Percentiles rank a stretch among this genome's conserved stretches.
phyloP scores from a whole-genome alignment of 1,140 invertebrate species.

The Neodiprion virginianus region DNA sequence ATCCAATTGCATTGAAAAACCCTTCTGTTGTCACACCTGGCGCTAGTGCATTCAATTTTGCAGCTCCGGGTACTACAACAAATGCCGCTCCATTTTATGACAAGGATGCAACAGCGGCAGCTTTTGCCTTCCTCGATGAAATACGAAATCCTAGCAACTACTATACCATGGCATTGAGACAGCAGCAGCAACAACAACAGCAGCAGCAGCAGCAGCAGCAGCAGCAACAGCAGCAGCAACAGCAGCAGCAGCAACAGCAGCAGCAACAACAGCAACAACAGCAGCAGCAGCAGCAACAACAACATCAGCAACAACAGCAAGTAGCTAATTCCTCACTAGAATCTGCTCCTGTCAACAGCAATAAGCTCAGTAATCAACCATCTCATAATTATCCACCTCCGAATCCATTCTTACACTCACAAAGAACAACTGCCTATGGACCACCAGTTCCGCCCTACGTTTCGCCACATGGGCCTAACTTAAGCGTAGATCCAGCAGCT shows the following conservation, averaged over 20 bases:
- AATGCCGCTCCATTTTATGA: slow-evolving; percentile 53
- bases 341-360: slow-evolving; percentile 41
- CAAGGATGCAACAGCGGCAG: slow-evolving; percentile 53
- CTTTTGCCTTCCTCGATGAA: slow-evolving; percentile 55
- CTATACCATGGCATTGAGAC: slow-evolving; percentile 50
- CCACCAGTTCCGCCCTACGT: slow-evolving; percentile 56
- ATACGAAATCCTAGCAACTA: slow-evolving; percentile 56
- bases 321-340: slow-evolving; percentile 40
- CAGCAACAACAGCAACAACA: slow-evolving; percentile 27
- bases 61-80: slow-evolving; percentile 40
- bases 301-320: slow-evolving; percentile 40
- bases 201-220: slow-evolving; percentile 47
- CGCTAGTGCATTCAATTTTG: slow-evolving; percentile 56
- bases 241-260: slow-evolving; percentile 25
- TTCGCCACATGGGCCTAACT: slow-evolving; percentile 51
- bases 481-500: slow-evolving; percentile 53
- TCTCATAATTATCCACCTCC: slow-evolving; percentile 50
- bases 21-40: slow-evolving; percentile 43
- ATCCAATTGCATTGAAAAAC: slow-evolving; percentile 49
- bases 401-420: slow-evolving; percentile 56
- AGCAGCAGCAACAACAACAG: slow-evolving; percentile 50
- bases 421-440: slow-evolving; percentile 50
- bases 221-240: slow-evolving; percentile 14
- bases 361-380: slow-evolving; percentile 53
- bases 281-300: slow-evolving; percentile 32